phyloP scores from a whole-genome alignment of 1,140 invertebrate genomes.

The Anoplolepis gracilipes region DNA sequence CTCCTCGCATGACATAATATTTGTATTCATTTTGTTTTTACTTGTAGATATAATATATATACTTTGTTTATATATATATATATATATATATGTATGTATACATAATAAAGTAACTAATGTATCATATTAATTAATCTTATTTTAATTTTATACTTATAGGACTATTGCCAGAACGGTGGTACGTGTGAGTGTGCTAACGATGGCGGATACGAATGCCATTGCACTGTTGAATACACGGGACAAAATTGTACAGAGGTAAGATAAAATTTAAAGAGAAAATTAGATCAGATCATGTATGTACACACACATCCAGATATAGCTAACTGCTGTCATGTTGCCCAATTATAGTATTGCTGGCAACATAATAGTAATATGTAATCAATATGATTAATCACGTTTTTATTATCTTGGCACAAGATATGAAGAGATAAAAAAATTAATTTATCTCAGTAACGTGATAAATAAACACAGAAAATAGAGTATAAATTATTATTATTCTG shows the following conservation, averaged over 20 bases:
- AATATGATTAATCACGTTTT: no score
- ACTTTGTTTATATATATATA: no score
- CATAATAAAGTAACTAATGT: no score
- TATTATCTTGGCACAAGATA: no score
- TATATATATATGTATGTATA: no score
- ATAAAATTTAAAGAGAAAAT: conserved; percentile 18
- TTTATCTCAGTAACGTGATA: no score
- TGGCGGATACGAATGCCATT: conserved; percentile 89
- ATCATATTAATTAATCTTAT: not conserved
- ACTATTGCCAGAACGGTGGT: conserved; percentile 90
- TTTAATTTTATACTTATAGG: conserved; percentile 70
- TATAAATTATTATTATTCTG: not conserved
- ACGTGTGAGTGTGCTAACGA: conserved; percentile 88
- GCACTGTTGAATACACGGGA: conserved; percentile 88
- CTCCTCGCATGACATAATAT: no score
- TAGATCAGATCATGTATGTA: not conserved
- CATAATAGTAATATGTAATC: no score
- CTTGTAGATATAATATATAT: not conserved
- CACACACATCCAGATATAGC: no score
- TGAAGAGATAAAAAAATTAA: no score
- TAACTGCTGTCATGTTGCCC: no score
- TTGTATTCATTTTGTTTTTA: not conserved
- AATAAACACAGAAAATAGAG: not conserved
- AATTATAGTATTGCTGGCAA: no score
- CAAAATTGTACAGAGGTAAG: conserved; percentile 90